These are phyloP conservation scores for Heterotis niloticus DNA, from an alignment of 2,113 vertebrate species.

Conservation along the genomic window DNA sequence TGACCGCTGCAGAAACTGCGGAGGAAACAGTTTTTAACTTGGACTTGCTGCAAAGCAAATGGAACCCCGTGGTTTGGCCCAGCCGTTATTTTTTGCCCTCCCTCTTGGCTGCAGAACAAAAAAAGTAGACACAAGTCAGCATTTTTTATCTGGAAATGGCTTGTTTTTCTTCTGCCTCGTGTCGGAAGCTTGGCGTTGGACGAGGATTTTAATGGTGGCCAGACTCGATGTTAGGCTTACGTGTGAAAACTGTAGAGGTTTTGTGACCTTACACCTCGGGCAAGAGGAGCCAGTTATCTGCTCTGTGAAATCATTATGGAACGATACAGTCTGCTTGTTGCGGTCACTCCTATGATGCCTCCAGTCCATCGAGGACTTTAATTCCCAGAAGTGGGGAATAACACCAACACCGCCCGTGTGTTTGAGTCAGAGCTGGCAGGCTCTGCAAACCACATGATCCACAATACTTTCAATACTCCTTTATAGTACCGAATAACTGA, in stretches of 20 bases:
- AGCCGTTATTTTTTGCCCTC: neutral
- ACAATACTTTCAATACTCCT: too few species aligned
- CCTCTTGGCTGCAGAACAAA: constrained; percentile 4
- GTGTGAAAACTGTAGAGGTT: too few species aligned
- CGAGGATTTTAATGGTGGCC: too few species aligned
- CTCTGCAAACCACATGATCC: too few species aligned
- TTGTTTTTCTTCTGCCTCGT: neutral
- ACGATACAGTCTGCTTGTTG: too few species aligned
- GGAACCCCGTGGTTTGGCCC: constrained; percentile 11
- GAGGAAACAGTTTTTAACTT: constrained; percentile 17
- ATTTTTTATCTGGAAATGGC: neutral
- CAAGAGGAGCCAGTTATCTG: neutral
- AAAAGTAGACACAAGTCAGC: constrained; percentile 18
- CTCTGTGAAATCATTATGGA: neutral
- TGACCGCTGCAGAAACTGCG: neutral
- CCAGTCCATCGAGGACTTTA: neutral
- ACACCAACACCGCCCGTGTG: too few species aligned
- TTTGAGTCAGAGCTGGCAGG: too few species aligned
- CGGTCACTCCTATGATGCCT: too few species aligned
- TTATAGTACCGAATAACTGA: too few species aligned
- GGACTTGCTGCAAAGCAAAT: constrained; percentile 13
- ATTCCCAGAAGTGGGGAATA: neutral
- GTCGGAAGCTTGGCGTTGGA: neutral
- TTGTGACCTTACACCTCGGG: neutral
- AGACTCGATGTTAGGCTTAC: too few species aligned